Evolutionary conservation across 2,113 vertebrate species (phyloP), one percentile per base, ranked within the genome.

Genomic region (Orcinus orca): DNA sequence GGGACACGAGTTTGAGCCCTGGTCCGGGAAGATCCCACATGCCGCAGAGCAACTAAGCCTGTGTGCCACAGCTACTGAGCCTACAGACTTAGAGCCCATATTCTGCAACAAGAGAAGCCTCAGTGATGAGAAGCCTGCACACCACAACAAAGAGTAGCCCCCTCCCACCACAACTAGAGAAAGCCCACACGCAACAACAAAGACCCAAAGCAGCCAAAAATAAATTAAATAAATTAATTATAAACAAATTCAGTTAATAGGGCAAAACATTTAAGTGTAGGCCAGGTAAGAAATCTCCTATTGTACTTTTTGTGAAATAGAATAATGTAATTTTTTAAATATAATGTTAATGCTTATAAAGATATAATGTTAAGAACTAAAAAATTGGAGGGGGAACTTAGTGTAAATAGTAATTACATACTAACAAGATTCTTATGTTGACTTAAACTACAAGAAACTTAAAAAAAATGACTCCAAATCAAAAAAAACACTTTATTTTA

Each of bases 81-180:
- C 15, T 53, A 53, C 53, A 17, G 1, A 1, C 15, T 53, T 53
- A 53, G 53, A 53, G 15, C 53, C 53, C 5, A 0, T 53, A 17
- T 5, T 53, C 15, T 53, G 15, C 15, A 53, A 53, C 53, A 53
- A 53, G 53, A 53, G 53, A 53, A 18, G 15, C 15, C 53, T 53
- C 53, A 53, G 53, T 53, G 53, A 53, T 53, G 15, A 53, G 53
- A 53, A 53, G 15, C 53, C 15, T 53, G 53, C 15, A 1, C 53
- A 18, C 53, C 15, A 1, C 53, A 53, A 53, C 15, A 0, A 17
- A 53, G 53, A 53, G 53, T 53, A 53, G 1, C 53, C 15, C 15
- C 15, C 1, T 0, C 53, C 17, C 15, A 2, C 53, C 0, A 0
- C 15, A 18, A 53, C 15, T 53, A 17, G 53, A 53, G 53, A 53